Evolutionary conservation across 2,888 invertebrate species (phyloP).

Genomic region (Bimastos eiseni): DNA sequence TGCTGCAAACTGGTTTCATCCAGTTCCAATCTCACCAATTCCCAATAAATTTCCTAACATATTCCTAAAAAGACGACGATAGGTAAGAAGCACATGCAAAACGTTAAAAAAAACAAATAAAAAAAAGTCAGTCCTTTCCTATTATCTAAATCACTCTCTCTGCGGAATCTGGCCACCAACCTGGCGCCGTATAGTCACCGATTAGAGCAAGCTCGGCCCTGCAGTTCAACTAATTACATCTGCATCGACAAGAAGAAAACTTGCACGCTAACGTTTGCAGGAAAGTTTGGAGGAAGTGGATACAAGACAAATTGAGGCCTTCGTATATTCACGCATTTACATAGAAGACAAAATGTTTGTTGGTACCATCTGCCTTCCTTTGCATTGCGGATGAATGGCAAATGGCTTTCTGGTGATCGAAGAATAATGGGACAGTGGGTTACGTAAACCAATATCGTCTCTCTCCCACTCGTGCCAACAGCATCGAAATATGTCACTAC

Average conservation of each 20-base stretch:
- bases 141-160: not conserved
- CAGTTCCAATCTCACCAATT: not conserved
- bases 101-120: not conserved
- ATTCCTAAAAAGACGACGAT: not conserved
- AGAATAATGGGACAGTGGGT: not conserved
- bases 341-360: not conserved
- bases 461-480: not conserved
- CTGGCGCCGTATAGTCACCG: not conserved
- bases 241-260: not conserved
- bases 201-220: not conserved
- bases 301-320: not conserved
- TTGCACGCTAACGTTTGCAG: not conserved
- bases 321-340: not conserved
- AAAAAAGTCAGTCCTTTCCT: not conserved
- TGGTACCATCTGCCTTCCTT: no score
- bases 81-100: not conserved
- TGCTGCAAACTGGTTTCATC: not conserved
- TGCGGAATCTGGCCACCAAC: not conserved
- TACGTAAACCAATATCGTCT: not conserved
- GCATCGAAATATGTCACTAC: not conserved
- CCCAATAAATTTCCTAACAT: not conserved
- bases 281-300: not conserved
- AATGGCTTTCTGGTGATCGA: no score
- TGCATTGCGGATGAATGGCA: no score
- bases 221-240: not conserved